Base-by-base conservation (phyloP, 2,888 invertebrate genomes). In the Drosophila hamatofila region DNA sequence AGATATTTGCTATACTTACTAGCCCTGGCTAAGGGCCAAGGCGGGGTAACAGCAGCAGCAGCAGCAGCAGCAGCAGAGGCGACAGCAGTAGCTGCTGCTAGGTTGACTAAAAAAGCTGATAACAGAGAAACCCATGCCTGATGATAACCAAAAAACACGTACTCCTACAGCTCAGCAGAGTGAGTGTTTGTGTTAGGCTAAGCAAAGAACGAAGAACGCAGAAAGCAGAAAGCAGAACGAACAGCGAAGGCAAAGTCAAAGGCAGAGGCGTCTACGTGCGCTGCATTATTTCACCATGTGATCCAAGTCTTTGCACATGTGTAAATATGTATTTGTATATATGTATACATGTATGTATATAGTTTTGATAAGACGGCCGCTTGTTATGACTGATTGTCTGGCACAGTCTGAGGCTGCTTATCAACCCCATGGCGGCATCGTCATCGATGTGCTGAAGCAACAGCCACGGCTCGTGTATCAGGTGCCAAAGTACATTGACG, bases 331-430 rank as follows among this genome's bases (percentile, higher is more conserved):
- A 21, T 21, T 14, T n/a, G 25, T 8, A 37, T 39, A 33, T 12
- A 16, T 42, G 18, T n/a, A 7, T 35, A n/a, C 37, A 8, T 16
- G 2, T 12, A 21, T 54, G 12, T 21, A 7, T 44, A 25, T 42
- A 35, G 27, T 39, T 37, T 42, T 68, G 78, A 80, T 78, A 76
- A 80, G 65, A 25, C 52, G 55, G 30, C 57, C 39, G 49, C 67
- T 65, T 74, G 69, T 78, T 78, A 84, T 84, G 87, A 84, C 84
- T 87, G 84, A 87, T 81, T 87, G 83, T 83, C 83, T 83, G 78
- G 63, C 78, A 46, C 42, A 57, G 77, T 57, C 59, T 48, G 30
- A 37, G 33, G n/a, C 54, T 48, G 51, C 79, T 87, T 89, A 84
- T 88, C 83, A 78, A 76, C 39, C 37, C 30, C 33, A 30, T 18